Evolutionary conservation across 92 coral and sea anemone genomes (phyloP).

Genomic region (Phymanthus crucifer): DNA sequence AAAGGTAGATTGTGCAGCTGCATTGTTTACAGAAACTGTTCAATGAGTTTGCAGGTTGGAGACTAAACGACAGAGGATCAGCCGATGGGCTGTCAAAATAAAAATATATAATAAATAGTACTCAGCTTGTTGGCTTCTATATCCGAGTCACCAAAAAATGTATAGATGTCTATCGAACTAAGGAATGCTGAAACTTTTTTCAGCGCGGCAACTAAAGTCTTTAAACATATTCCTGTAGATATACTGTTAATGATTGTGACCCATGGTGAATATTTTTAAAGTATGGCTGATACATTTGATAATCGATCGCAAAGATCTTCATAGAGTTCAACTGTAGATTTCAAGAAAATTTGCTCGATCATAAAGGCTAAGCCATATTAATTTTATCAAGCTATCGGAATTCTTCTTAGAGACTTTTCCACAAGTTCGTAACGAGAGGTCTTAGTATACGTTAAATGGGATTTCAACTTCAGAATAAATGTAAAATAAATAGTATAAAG

Average conservation of each 20-base stretch:
- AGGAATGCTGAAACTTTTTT: too few relatives aligned
- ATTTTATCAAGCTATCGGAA: neutral
- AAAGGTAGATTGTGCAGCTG: neutral
- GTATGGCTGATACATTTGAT: neutral
- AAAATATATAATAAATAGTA: neutral
- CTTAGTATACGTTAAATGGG: neutral
- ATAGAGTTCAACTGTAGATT: neutral
- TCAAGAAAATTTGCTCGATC: neutral
- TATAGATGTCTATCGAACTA: too few relatives aligned
- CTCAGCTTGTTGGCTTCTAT: too few relatives aligned
- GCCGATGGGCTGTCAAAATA: neutral
- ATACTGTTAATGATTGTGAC: too few relatives aligned
- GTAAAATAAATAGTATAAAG: neutral
- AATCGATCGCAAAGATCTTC: neutral
- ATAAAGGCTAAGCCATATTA: neutral
- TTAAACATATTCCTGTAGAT: too few relatives aligned
- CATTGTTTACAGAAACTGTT: neutral
- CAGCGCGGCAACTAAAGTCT: too few relatives aligned
- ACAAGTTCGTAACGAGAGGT: neutral
- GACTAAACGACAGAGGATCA: neutral
- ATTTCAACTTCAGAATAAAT: neutral
- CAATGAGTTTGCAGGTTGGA: neutral
- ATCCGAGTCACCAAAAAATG: too few relatives aligned
- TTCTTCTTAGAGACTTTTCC: neutral
- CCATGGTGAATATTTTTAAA: neutral